A percentile compares a stretch with the other conserved stretches of the same genome.
These are phyloP conservation scores for Drosophila formosana DNA, from an alignment of 2,888 invertebrate genomes.

Conservation along the genomic window DNA sequence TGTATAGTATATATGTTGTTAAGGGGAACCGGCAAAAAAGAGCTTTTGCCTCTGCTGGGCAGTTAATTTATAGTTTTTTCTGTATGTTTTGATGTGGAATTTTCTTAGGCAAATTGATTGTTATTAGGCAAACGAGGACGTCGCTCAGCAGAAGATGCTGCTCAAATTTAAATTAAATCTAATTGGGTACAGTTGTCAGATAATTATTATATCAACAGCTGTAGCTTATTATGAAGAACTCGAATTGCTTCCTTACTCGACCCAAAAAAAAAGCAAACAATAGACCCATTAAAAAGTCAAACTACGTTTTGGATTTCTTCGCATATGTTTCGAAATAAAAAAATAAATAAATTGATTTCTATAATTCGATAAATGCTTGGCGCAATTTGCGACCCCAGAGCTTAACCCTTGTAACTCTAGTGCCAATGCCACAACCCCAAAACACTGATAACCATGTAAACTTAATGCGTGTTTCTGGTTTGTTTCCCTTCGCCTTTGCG, in stretches of 20 bases:
- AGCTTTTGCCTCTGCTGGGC: constrained; percentile 27
- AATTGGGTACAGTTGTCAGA: constrained; percentile 30
- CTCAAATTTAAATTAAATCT: constrained; percentile 19
- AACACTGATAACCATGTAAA: constrained; percentile 10
- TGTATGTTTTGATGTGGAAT: constrained; percentile 25
- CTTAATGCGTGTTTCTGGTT: constrained; percentile 31
- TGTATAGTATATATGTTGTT: constrained; percentile 39
- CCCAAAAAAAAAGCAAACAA: constrained; percentile 1
- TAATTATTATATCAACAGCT: constrained; percentile 36
- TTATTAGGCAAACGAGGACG: constrained; percentile 16
- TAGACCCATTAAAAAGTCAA: constrained; percentile 7
- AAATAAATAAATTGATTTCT: constrained; percentile 55
- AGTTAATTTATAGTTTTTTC: constrained; percentile 42
- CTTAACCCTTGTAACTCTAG: constrained; percentile 54
- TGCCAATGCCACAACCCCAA: constrained; percentile 40
- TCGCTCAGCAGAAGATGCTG: constrained; percentile 12
- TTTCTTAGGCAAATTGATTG: constrained; percentile 31
- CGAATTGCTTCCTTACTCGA: constrained; percentile 8
- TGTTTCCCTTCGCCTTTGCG: background rate
- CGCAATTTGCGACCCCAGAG: constrained; percentile 34
- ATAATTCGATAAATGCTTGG: constrained; percentile 58
- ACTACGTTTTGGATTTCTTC: constrained; percentile 3
- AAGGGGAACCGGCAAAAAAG: constrained; percentile 2
- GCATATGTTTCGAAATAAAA: constrained; percentile 39
- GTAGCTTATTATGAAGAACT: constrained; percentile 20